Evolutionary conservation across 2,888 invertebrate genomes (phyloP).

Genomic region (Rhingia rostrata): DNA sequence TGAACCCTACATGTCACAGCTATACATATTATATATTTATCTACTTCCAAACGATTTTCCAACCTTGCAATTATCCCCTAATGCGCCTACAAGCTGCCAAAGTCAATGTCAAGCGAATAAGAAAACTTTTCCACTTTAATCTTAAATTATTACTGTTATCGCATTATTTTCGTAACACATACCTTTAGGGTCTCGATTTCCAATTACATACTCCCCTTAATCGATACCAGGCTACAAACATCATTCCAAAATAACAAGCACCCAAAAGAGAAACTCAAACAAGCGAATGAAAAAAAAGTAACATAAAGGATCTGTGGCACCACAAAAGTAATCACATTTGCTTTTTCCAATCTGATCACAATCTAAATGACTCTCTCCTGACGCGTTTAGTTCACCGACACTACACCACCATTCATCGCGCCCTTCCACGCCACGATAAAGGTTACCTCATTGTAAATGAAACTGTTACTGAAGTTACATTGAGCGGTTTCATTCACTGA

Average conservation of each 20-base stretch:
- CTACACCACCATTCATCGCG: not conserved
- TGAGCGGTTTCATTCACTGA: slow-evolving; percentile 22
- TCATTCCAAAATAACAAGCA: slow-evolving; percentile 15
- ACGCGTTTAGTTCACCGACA: not conserved
- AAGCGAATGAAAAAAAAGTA: slow-evolving; percentile 38
- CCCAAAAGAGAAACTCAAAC: not conserved
- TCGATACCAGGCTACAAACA: slow-evolving; percentile 35
- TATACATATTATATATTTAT: slow-evolving; percentile 22
- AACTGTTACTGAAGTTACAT: not conserved
- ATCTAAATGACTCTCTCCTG: slow-evolving; percentile 52
- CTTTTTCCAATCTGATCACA: slow-evolving; percentile 51
- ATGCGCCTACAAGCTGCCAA: slow-evolving; percentile 27
- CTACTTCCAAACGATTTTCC: slow-evolving; percentile 30
- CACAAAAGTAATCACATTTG: slow-evolving; percentile 59
- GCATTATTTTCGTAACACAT: slow-evolving; percentile 61
- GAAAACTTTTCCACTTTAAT: slow-evolving; percentile 63
- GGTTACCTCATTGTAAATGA: slow-evolving; percentile 9
- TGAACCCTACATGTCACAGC: not conserved
- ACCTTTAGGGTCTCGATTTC: slow-evolving; percentile 49
- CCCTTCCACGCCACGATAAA: too few species aligned
- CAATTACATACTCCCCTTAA: slow-evolving; percentile 47
- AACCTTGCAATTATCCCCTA: slow-evolving; percentile 14
- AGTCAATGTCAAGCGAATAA: not conserved
- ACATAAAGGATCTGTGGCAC: slow-evolving; percentile 44
- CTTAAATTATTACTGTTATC: slow-evolving; percentile 60